phyloP scores from a whole-genome alignment of 2,888 invertebrate genomes.

The Meta bourneti region DNA sequence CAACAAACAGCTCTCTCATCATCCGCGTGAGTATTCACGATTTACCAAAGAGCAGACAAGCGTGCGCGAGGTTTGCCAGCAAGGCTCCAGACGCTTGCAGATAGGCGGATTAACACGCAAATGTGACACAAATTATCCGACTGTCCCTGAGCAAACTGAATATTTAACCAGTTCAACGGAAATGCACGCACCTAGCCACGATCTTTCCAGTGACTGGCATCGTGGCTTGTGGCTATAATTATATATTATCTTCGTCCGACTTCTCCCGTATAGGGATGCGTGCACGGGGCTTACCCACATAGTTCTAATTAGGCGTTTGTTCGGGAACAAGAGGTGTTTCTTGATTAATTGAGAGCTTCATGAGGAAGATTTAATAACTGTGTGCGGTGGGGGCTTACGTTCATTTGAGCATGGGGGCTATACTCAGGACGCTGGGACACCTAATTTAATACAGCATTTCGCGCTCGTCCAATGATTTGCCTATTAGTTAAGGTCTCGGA shows the following conservation, averaged over 20 bases:
- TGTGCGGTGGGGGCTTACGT: slow-evolving; percentile 48
- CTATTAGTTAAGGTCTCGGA: slow-evolving; percentile 53
- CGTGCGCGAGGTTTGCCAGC: slow-evolving; percentile 6
- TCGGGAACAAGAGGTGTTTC: slow-evolving; percentile 67
- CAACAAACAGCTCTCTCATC: slow-evolving; percentile 48
- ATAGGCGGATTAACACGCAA: slow-evolving; percentile 68
- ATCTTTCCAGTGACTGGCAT: slow-evolving; percentile 57
- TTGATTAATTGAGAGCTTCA: slow-evolving; percentile 73
- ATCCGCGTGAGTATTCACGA: slow-evolving; percentile 54
- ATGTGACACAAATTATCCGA: slow-evolving; percentile 75
- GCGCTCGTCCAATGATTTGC: slow-evolving; percentile 61
- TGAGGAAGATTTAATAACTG: slow-evolving; percentile 68
- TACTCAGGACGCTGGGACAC: slow-evolving; percentile 3
- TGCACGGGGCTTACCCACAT: slow-evolving; percentile 35
- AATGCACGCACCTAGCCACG: slow-evolving; percentile 57
- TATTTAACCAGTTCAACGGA: slow-evolving; percentile 59
- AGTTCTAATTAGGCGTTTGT: slow-evolving; percentile 64
- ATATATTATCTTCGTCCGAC: slow-evolving; percentile 64
- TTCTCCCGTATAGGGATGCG: slow-evolving; percentile 49
- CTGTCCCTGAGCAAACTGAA: slow-evolving; percentile 69
- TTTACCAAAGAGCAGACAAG: slow-evolving; percentile 59
- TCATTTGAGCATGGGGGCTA: slow-evolving; percentile 43
- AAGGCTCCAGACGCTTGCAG: slow-evolving; percentile 30
- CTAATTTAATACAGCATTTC: slow-evolving; percentile 71
- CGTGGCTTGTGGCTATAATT: slow-evolving; percentile 64